Evolutionary conservation across 1,140 invertebrate species (phyloP).

Genomic region (Orchesella cincta): DNA sequence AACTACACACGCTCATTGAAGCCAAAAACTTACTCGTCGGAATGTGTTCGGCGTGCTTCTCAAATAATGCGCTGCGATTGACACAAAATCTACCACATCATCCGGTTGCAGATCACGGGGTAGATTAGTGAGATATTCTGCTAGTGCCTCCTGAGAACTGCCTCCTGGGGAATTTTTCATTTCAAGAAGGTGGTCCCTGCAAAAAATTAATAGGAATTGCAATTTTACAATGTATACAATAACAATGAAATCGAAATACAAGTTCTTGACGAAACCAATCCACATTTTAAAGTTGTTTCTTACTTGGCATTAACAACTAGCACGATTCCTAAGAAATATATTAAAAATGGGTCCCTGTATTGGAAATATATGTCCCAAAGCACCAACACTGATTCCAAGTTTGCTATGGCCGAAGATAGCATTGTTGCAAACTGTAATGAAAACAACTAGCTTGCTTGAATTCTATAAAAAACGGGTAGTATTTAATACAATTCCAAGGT

Average conservation of each 20-base stretch:
- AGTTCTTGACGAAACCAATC: no score
- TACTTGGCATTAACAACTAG: constrained; percentile 93
- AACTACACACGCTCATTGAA: no score
- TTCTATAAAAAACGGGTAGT: neutral
- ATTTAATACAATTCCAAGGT: no score
- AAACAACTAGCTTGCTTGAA: constrained; percentile 23
- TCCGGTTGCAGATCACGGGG: constrained; percentile 83
- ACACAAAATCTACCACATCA: constrained; percentile 96
- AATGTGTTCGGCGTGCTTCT: constrained; percentile 90
- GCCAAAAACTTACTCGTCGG: constrained; percentile 64
- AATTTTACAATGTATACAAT: neutral
- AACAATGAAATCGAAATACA: neutral
- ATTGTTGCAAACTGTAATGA: constrained; percentile 73
- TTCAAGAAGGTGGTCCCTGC: constrained; percentile 78
- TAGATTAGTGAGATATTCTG: constrained; percentile 62
- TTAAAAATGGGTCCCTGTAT: constrained; percentile 91
- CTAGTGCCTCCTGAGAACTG: constrained; percentile 73
- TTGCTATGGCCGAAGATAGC: constrained; percentile 72
- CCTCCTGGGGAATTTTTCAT: constrained; percentile 73
- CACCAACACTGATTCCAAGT: constrained; percentile 77
- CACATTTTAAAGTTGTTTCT: constrained; percentile 48
- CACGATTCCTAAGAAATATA: constrained; percentile 92
- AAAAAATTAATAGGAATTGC: constrained; percentile 32
- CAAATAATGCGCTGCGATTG: constrained; percentile 90
- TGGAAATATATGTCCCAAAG: constrained; percentile 99